Percentiles rank a stretch among this genome's conserved stretches.
Conservation (phyloP, 2,888 invertebrate species). For the Archips crataeganus region DNA sequence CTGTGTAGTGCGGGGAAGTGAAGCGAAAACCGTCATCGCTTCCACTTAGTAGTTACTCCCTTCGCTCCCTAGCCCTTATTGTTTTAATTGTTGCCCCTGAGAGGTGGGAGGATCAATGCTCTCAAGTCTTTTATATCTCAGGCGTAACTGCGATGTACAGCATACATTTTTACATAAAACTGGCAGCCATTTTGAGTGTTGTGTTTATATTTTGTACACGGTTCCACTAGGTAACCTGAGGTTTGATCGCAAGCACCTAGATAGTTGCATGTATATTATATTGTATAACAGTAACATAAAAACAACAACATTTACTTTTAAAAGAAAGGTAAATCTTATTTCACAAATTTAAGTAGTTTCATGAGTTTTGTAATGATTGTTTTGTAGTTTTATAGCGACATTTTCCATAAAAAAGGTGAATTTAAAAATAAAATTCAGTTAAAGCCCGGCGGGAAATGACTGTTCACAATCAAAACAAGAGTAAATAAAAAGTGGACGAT, state of each 20-base stretch:
- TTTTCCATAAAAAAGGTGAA: neutral
- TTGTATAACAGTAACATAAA: neutral
- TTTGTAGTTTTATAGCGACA: neutral
- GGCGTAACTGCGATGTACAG: conserved; percentile 57
- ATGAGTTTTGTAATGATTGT: neutral
- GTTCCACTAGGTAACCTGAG: neutral
- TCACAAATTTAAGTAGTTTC: neutral
- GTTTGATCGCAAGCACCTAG: neutral
- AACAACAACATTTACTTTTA: neutral
- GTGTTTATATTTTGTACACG: conserved; percentile 29
- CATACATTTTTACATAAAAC: conserved; percentile 51
- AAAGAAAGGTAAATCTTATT: neutral
- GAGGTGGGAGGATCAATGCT: conserved; percentile 80
- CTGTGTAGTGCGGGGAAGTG: conserved; percentile 58
- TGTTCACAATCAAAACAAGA: conserved; percentile 29
- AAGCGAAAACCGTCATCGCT: conserved; percentile 65
- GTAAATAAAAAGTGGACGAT: conserved; percentile 33
- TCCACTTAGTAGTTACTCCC: conserved; percentile 80
- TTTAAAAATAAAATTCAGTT: conserved; percentile 11
- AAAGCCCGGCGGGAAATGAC: conserved; percentile 33
- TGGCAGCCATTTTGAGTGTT: conserved; percentile 56
- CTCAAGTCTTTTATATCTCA: conserved; percentile 72
- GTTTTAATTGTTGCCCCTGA: conserved; percentile 82
- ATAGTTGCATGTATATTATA: neutral
- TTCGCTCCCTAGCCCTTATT: conserved; percentile 67